Evolutionary conservation across 2,888 invertebrate species (phyloP).

Genomic region (Drosophila nigritarsus): DNA sequence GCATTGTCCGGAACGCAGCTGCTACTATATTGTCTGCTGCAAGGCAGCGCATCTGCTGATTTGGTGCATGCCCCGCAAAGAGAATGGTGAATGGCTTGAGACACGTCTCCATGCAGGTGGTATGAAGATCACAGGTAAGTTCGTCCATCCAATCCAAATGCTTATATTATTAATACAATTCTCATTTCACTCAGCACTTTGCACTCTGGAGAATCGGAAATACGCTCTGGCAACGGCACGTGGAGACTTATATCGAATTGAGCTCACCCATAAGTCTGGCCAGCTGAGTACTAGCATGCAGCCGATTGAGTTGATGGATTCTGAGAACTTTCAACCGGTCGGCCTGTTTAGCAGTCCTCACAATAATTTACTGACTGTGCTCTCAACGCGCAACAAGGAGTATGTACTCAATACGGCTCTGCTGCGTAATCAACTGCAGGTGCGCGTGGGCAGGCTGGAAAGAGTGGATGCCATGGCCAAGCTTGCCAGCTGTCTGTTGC

Average conservation of each 20-base stretch:
- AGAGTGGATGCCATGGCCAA: constrained; percentile 20
- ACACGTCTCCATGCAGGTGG: constrained; percentile 69
- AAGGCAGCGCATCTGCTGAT: constrained; percentile 78
- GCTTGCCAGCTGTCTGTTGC: constrained; percentile 16
- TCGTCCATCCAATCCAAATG: neutral
- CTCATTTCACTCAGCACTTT: constrained; percentile 63
- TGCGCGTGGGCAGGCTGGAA: constrained; percentile 46
- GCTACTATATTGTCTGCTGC: constrained; percentile 70
- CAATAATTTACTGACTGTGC: constrained; percentile 68
- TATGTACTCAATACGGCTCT: constrained; percentile 35
- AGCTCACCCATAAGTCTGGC: constrained; percentile 43
- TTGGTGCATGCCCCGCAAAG: constrained; percentile 61
- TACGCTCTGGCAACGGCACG: constrained; percentile 72
- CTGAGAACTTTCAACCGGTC: constrained; percentile 67
- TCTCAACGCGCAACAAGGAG: constrained; percentile 72
- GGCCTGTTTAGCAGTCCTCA: constrained; percentile 73
- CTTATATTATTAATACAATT: neutral
- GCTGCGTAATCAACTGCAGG: constrained; percentile 12
- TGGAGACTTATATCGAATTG: constrained; percentile 57
- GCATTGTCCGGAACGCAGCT: constrained; percentile 37
- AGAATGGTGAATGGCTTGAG: constrained; percentile 33
- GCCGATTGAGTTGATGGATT: constrained; percentile 41
- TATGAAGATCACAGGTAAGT: constrained; percentile 78
- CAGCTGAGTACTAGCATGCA: constrained; percentile 50
- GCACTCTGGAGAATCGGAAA: constrained; percentile 48